Evolutionary conservation across 92 coral and sea anemone genomes (phyloP).

Genomic region (Meandrina meandrites): DNA sequence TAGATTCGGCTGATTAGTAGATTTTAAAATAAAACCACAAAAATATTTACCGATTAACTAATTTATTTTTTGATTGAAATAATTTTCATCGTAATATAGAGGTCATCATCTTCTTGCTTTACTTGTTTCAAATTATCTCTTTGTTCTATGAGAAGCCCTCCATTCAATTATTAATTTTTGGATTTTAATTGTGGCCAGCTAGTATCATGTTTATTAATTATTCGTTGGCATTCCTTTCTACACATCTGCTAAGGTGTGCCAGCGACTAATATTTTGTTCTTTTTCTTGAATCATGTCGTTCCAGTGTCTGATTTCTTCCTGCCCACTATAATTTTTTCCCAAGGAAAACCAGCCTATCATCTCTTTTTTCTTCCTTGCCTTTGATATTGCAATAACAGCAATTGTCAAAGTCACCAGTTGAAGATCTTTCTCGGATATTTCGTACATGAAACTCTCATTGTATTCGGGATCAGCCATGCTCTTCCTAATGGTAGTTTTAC

Average conservation of each 20-base stretch:
- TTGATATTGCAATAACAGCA: slow-evolving; percentile 90
- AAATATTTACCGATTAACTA: too few relatives aligned
- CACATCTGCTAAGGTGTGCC: slow-evolving; percentile 69
- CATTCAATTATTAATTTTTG: not conserved
- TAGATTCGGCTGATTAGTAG: too few relatives aligned
- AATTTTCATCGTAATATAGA: too few relatives aligned
- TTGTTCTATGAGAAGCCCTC: not conserved
- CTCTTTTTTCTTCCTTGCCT: slow-evolving; percentile 93
- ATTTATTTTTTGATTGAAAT: too few relatives aligned
- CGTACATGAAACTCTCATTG: slow-evolving; percentile 98
- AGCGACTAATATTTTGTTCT: slow-evolving; percentile 89
- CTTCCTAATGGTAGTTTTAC: slow-evolving; percentile 98
- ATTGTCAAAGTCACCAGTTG: slow-evolving; percentile 91
- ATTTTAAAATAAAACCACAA: too few relatives aligned
- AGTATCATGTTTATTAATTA: not conserved
- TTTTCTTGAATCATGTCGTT: slow-evolving; percentile 98
- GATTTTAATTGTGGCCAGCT: not conserved
- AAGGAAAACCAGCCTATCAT: slow-evolving; percentile 97
- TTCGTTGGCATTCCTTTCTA: not conserved
- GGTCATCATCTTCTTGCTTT: not conserved
- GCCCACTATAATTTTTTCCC: slow-evolving; percentile 97
- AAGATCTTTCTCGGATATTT: slow-evolving; percentile 98
- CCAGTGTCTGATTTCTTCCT: slow-evolving; percentile 98
- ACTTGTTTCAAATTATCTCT: not conserved
- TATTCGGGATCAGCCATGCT: slow-evolving; percentile 99